These are phyloP conservation scores for Callyntrura guangdongensis DNA, from an alignment of 2,888 invertebrate genomes.

Conservation along the genomic window DNA sequence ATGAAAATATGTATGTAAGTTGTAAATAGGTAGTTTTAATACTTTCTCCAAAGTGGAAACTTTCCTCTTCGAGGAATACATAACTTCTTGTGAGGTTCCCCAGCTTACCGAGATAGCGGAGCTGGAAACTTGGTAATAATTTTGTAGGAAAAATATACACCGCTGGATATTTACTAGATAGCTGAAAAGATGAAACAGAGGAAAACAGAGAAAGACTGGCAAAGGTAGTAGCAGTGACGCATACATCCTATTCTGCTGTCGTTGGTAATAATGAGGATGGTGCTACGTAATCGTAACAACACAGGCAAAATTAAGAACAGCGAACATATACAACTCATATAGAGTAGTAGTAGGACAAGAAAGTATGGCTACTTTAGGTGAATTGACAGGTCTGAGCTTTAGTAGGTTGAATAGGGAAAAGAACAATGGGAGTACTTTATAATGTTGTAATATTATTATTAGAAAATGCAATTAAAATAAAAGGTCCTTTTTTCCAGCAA, in stretches of 20 bases:
- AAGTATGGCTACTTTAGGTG: slow-evolving; percentile 9
- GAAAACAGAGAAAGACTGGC: slow-evolving; percentile 4
- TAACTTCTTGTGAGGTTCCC: too few species aligned
- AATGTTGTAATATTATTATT: slow-evolving; percentile 15
- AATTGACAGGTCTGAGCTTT: background rate
- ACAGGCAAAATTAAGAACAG: background rate
- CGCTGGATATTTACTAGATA: background rate
- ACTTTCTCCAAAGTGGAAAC: slow-evolving; percentile 37
- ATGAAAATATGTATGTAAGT: slow-evolving; percentile 42
- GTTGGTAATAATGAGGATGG: slow-evolving; percentile 47
- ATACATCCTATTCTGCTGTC: slow-evolving; percentile 38
- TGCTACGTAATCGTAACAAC: slow-evolving; percentile 24
- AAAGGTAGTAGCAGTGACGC: slow-evolving; percentile 38
- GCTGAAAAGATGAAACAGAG: slow-evolving; percentile 25
- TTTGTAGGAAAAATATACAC: background rate
- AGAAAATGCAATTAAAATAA: slow-evolving; percentile 37
- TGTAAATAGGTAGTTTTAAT: background rate
- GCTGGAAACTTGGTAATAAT: background rate
- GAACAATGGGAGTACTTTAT: slow-evolving; percentile 14
- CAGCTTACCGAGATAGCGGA: background rate
- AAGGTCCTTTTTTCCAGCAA: background rate
- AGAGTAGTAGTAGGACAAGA: background rate
- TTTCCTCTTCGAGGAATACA: background rate
- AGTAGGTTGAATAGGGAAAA: background rate
- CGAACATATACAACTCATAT: background rate